These are phyloP conservation scores for Notarius quadriscutis DNA, from an alignment of 2,113 vertebrate species.

Conservation along the genomic window DNA sequence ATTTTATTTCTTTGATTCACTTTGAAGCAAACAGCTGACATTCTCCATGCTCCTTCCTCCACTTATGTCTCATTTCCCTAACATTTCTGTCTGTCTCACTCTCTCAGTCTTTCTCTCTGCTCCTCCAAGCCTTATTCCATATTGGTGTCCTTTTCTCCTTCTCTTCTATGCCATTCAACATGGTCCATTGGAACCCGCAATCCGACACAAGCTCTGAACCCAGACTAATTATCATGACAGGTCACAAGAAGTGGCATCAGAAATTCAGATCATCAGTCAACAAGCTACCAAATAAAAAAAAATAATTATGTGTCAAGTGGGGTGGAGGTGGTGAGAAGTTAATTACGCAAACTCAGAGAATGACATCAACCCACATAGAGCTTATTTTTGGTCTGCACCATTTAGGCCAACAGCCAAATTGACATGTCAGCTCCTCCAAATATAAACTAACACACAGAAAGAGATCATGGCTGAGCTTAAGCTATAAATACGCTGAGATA, in stretches of 20 bases:
- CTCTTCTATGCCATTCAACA: slow-evolving; percentile 25
- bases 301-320: slow-evolving; percentile 48
- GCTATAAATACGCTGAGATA: slow-evolving; percentile 30
- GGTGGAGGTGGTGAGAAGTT: slow-evolving; percentile 20
- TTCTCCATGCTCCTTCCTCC: slow-evolving; percentile 9
- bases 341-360: slow-evolving; percentile 47
- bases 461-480: not conserved
- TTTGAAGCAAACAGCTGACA: slow-evolving; percentile 11
- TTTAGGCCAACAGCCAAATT: slow-evolving; percentile 38
- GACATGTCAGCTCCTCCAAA: slow-evolving; percentile 42
- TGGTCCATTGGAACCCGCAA: slow-evolving; percentile 23
- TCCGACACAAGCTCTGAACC: slow-evolving; percentile 51
- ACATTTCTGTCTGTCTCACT: not conserved
- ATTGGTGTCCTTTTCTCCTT: slow-evolving; percentile 57
- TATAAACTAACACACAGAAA: slow-evolving; percentile 38
- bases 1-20: not conserved
- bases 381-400: slow-evolving; percentile 24
- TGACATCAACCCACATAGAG: slow-evolving; percentile 20
- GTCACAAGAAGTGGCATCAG: slow-evolving; percentile 59
- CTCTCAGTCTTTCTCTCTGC: slow-evolving; percentile 55
- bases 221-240: slow-evolving; percentile 64
- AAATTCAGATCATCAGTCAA: slow-evolving; percentile 67
- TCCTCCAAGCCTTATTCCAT: slow-evolving; percentile 45
- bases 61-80: not conserved
- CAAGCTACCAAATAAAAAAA: slow-evolving; percentile 47